These are phyloP conservation scores for Peribatodes rhomboidaria DNA, from an alignment of 2,888 invertebrate species.

Conservation along the genomic window DNA sequence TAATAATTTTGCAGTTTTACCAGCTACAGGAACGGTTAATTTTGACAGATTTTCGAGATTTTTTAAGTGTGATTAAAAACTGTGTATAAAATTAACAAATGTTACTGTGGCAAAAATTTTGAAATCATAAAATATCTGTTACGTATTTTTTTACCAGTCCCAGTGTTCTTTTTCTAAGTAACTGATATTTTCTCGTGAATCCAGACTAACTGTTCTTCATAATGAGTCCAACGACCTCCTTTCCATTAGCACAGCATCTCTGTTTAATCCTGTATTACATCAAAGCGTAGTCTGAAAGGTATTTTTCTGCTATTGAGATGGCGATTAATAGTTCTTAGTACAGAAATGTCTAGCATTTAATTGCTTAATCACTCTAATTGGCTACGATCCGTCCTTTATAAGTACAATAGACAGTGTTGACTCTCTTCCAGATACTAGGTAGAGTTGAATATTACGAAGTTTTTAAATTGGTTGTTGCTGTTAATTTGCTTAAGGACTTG, in stretches of 20 bases:
- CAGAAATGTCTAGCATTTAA: conserved; percentile 19
- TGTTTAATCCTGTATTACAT: not conserved
- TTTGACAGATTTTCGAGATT: too few relatives aligned
- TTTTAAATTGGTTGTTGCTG: not conserved
- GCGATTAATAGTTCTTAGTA: conserved; percentile 25
- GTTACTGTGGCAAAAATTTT: too few relatives aligned
- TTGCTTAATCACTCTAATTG: conserved; percentile 27
- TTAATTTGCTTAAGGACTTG: too few relatives aligned
- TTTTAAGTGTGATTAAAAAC: too few relatives aligned
- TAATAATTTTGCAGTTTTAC: too few relatives aligned
- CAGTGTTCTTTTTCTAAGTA: too few relatives aligned
- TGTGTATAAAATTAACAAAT: too few relatives aligned
- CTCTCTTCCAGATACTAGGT: not conserved
- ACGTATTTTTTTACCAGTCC: too few relatives aligned
- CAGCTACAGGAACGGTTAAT: too few relatives aligned
- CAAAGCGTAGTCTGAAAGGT: not conserved
- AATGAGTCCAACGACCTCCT: not conserved
- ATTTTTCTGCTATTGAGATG: conserved; percentile 19
- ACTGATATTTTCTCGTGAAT: too few relatives aligned
- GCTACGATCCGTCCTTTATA: conserved; percentile 4
- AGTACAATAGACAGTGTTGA: not conserved
- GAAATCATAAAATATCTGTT: too few relatives aligned
- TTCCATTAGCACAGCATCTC: not conserved
- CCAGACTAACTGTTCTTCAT: too few relatives aligned
- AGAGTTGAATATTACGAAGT: conserved; percentile 1